phyloP scores from a whole-genome alignment of 1,140 invertebrate species.

The Zeugodacus cucurbitae region DNA sequence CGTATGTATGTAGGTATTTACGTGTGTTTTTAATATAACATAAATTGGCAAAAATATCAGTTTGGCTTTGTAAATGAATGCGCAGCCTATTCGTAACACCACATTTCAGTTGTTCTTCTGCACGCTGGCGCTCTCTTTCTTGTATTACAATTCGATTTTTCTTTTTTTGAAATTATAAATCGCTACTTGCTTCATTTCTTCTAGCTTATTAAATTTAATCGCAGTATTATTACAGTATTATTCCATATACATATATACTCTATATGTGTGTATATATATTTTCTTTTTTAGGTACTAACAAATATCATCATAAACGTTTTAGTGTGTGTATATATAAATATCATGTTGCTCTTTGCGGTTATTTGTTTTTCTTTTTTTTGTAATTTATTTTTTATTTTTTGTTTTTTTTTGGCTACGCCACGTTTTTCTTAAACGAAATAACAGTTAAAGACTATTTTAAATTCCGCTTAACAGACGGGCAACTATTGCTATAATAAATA shows the following conservation, averaged over 20 bases:
- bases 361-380: not conserved
- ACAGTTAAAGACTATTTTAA: conserved; percentile 25
- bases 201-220: not conserved
- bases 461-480: conserved; percentile 27
- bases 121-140: too few species aligned
- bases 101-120: too few species aligned
- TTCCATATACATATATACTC: not conserved
- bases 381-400: not conserved
- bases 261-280: not conserved
- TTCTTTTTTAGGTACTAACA: conserved; percentile 30
- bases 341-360: conserved; percentile 35
- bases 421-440: conserved; percentile 36
- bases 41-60: too few species aligned
- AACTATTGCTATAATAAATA: conserved; percentile 38
- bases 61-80: too few species aligned
- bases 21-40: too few species aligned
- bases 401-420: not conserved
- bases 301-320: conserved; percentile 39
- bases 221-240: conserved; percentile 16
- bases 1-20: not conserved
- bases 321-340: conserved; percentile 41
- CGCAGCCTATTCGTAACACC: too few species aligned
- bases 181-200: not conserved
- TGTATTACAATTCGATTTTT: not conserved
- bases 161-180: conserved; percentile 24